These are phyloP conservation scores for Lerista edwardsae DNA, from an alignment of 2,797 vertebrate genomes.

Conservation along the genomic window DNA sequence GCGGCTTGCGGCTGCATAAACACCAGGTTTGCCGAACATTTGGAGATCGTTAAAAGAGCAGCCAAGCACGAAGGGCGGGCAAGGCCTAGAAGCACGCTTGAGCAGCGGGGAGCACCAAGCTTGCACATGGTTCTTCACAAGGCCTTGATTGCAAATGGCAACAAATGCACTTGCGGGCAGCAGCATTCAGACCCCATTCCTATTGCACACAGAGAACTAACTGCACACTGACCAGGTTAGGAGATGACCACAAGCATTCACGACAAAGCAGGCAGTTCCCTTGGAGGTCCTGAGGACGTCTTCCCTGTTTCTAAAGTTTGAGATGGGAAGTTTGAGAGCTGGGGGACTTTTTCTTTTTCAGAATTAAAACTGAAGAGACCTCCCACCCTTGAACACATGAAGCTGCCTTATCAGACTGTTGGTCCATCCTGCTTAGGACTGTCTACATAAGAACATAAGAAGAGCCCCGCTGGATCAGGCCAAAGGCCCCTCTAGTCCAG, in stretches of 20 bases:
- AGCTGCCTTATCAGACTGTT: no score
- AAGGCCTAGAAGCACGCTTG: background rate
- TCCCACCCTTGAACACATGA: no score
- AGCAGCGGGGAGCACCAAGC: constrained; percentile 30
- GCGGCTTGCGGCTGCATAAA: background rate
- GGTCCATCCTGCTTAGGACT: no score
- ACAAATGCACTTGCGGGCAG: constrained; percentile 50
- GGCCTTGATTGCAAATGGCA: constrained; percentile 42
- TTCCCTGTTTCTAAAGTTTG: no score
- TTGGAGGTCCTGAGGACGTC: background rate
- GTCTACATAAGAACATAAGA: no score
- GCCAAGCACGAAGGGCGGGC: background rate
- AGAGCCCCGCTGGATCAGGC: no score
- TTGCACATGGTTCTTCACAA: constrained; percentile 43
- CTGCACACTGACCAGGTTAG: constrained; percentile 18
- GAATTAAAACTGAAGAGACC: no score
- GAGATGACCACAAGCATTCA: constrained; percentile 46
- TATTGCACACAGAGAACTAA: constrained; percentile 54
- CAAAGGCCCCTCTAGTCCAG: no score
- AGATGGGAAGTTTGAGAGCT: background rate
- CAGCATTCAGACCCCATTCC: constrained; percentile 52
- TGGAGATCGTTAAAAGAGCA: background rate
- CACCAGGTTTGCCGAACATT: background rate
- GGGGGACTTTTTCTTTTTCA: background rate
- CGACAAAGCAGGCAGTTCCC: background rate